Base-by-base conservation (phyloP, 2,888 invertebrate genomes). In the Acanthosepion lycidas region DNA sequence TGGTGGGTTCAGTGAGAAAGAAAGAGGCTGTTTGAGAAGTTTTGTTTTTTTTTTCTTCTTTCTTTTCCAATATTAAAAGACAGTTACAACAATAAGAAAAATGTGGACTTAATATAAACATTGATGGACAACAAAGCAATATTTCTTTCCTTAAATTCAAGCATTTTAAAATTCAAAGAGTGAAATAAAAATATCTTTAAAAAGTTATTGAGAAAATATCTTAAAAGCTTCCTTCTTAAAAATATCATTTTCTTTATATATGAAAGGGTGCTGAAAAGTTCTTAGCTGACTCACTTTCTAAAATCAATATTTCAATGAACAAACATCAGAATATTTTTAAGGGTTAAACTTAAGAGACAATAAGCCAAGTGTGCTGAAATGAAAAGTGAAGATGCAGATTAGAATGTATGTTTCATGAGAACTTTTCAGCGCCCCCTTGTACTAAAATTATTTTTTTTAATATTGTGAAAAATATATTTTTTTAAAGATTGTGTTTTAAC, bases 151-250 rank as follows among this genome's bases (percentile, higher is more conserved):
- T 78, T n/a, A 78, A 78, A 33, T 78, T 78, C n/a, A 78, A 78
- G 78, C n/a, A 78, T 78, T 78, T 78, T 78, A 33, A 78, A n/a
- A 78, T 78, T 78, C 78, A n/a, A n/a, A 78, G n/a, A 78, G n/a
- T 78, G 33, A 78, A 78, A 78, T 33, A 78, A 33, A 59, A 78
- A 78, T 78, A 78, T 78, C 78, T 78, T 59, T 59, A n/a, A 28
- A 78, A 78, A n/a, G n/a, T 78, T 59, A 55, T 53, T 18, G 23
- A 23, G 23, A 59, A 59, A 59, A 59, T 59, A 59, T 59, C 23
- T 59, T 78, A n/a, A 78, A 78, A 78, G 78, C 12, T 78, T n/a
- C 33, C 33, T 78, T 78, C 78, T 78, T 78, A 18, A 78, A 59
- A 78, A 78, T 78, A 78, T 78, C 78, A 78, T 33, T 23, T 59